Percentiles rank a stretch among this genome's conserved stretches.
Evolutionary conservation across 2,113 vertebrate species (phyloP).

Genomic region (Tachysurus vachellii): DNA sequence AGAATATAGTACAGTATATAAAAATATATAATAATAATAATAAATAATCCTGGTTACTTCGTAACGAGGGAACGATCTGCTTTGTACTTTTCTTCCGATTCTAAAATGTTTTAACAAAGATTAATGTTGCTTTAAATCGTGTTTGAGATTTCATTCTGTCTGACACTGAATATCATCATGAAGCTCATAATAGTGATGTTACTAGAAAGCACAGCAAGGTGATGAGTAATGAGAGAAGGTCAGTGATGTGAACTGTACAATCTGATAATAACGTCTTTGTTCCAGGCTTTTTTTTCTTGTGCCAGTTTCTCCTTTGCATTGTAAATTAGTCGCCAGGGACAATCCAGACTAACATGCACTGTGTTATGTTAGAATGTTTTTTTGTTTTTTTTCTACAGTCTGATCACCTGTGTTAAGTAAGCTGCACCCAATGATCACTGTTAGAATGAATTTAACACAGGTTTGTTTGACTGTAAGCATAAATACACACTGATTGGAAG

Average conservation of each 20-base stretch:
- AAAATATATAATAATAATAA: neutral
- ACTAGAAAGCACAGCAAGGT: constrained; percentile 15
- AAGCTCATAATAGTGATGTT: neutral
- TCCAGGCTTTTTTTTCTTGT: neutral
- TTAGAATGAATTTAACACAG: neutral
- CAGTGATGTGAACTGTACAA: neutral
- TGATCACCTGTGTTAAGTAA: neutral
- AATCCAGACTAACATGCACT: neutral
- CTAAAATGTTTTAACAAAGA: constrained; percentile 31
- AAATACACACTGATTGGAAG: constrained; percentile 4
- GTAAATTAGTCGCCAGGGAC: neutral
- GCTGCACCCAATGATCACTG: constrained; percentile 13
- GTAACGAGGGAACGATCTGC: constrained; percentile 42
- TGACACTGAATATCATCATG: constrained; percentile 17
- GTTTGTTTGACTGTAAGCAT: neutral
- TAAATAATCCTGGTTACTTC: constrained; percentile 22
- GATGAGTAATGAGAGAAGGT: neutral
- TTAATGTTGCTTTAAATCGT: constrained; percentile 32
- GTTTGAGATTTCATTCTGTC: constrained; percentile 44
- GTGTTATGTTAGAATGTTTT: neutral
- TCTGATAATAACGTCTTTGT: neutral
- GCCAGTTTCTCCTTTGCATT: neutral
- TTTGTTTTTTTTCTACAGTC: neutral
- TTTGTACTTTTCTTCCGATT: constrained; percentile 15
- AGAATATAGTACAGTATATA: constrained; percentile 13